Evolutionary conservation across 2,113 vertebrate species (phyloP), one percentile per base, ranked within the genome.

Genomic region (Etheostoma cragini): DNA sequence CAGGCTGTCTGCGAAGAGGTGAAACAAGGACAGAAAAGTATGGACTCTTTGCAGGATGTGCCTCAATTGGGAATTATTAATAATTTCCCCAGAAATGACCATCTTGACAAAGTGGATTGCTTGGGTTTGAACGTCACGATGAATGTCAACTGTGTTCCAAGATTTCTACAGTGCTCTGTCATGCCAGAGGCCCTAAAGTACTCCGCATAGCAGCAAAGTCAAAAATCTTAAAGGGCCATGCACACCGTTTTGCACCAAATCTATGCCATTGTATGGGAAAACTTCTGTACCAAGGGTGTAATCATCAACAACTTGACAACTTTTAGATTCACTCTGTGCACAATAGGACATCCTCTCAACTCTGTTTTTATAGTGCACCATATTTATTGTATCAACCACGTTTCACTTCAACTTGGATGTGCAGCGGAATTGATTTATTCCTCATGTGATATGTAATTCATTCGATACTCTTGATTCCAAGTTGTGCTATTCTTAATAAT

Each of bases 321-420:
- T 72, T 77, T 60, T 62, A 62, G 60, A 6, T 3, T 38, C 50
- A 26, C 30, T 62, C 38, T 24, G 4, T 26, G 14, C 50, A 72
- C 56, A n/a, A 46, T 2, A 35, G 11, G 4, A 26, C 22, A 65
- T 46, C 19, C 22, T 5, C 46, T 33, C 0, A 14, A 26, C 1
- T 19, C 19, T 53, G 15, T 68, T 82, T 73, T 70, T 66, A 38
- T 12, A 67, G 42, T 65, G 30, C 17, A 46, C 24, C 45, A 8
- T 76, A 84, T 86, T 88, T 84, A 87, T 81, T 80, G 13, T 70
- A 49, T 66, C 4, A 38, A 85, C 84, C 75, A 85, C 57, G 50
- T 65, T 52, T 86, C 22, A 22, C 24, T 8, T 26, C 19, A 71
- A 5, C 16, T 42, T 67, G 14, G 33, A 22, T 26, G 30, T 45